Evolutionary conservation across 2,888 invertebrate species (phyloP), one percentile per base, ranked within the genome.

Genomic region (Drosophila parthenogenetica): DNA sequence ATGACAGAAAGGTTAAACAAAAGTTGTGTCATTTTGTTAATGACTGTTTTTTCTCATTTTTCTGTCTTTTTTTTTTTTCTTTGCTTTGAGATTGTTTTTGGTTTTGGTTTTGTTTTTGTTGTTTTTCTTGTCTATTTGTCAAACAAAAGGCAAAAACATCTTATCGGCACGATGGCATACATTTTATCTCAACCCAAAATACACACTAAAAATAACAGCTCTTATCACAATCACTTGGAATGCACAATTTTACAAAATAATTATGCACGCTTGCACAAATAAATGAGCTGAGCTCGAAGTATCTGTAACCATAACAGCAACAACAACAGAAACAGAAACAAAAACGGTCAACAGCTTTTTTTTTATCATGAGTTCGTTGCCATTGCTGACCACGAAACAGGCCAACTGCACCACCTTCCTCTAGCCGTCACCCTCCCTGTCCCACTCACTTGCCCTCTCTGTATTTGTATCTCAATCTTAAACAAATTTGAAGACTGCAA

Each of bases 181-280:
- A 84, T 81, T 73, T 79, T 84, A 84, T 87, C 79, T 49, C 19
- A n/a, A 45, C 54, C 39, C 45, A 61, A 22, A 62, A 69, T 39
- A 50, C 49, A 40, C 16, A 59, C 42, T 51, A 55, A 62, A 67
- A 60, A 54, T 57, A 73, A 68, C 63, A 73, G 50, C 75, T 85
- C 86, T 82, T 82, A 82, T 87, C 81, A 85, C 68, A 67, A 73
- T 55, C 72, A 62, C 70, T 66, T 66, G 67, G 79, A 82, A 86
- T 82, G 88, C 83, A 76, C 76, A 87, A 14, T 69, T 87, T 79
- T 61, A 86, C 77, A 70, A 58, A 76, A 83, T 72, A 83, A 89
- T 82, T 89, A 89, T 89, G 89, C 87, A 87, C 55, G 79, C 79
- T 84, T 89, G 87, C 87, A 75, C 71, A 87, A 89, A 73, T 73